A percentile compares a stretch with the other conserved stretches of the same genome.
Evolutionary conservation across 2,888 invertebrate species (phyloP).

Genomic region (Slavum lentiscoides): DNA sequence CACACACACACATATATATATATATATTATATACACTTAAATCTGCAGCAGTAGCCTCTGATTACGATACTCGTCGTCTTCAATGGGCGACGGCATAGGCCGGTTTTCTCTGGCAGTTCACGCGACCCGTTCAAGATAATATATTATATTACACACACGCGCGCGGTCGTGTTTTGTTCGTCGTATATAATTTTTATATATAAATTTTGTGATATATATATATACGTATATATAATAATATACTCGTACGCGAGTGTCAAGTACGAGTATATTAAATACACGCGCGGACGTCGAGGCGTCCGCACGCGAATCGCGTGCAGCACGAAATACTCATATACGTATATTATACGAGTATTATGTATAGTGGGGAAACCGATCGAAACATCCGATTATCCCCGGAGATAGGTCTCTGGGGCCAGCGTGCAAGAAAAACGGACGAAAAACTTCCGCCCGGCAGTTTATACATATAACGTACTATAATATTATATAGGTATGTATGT

Average conservation of each 20-base stretch:
- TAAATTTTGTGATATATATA: background rate
- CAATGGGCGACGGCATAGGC: conserved; percentile 13
- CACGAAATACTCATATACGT: conserved; percentile 31
- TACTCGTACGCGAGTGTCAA: background rate
- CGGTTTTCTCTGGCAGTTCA: conserved; percentile 17
- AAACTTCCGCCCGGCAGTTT: background rate
- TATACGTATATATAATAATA: background rate
- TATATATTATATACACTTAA: background rate
- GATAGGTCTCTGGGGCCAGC: background rate
- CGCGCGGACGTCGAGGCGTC: conserved; percentile 4
- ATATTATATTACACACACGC: background rate
- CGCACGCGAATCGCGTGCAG: conserved; percentile 35
- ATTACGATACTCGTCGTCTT: conserved; percentile 9
- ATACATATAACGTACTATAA: too few relatives aligned
- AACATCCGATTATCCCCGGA: background rate
- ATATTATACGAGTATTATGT: background rate
- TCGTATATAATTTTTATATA: conserved; percentile 5
- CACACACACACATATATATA: background rate
- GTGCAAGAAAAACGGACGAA: background rate
- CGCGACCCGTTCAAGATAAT: conserved; percentile 1
- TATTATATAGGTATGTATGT: too few relatives aligned
- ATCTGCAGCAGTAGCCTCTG: conserved; percentile 6
- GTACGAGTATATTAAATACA: background rate
- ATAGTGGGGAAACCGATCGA: conserved; percentile 11
- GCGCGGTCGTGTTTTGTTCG: conserved; percentile 1